Evolutionary conservation across 1,140 invertebrate genomes (phyloP), one percentile per base, ranked within the genome.

Genomic region (Mizuhopecten yessoensis): DNA sequence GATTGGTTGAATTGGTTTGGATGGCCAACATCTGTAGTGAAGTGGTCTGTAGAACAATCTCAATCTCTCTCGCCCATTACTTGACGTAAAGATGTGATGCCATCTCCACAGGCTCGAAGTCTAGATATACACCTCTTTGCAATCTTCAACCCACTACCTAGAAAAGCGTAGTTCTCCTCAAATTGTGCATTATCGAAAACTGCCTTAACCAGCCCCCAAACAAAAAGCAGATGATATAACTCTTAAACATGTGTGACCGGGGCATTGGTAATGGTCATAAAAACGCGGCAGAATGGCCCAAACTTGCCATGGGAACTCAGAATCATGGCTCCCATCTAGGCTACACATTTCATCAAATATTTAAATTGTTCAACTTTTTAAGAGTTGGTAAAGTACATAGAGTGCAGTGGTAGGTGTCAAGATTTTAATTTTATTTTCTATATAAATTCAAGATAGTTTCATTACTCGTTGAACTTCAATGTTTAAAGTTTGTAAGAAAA

Each of bases 221-320:
- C 57, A 75, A 75, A 75, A 75, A 75, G 57, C 57, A 75, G 57
- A 75, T 75, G 57, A 75, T 75, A 29, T 75, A 29, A 75, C 57
- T 75, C 57, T 75, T 29, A 75, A 75, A 75, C 57, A 75, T 75
- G n/a, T 75, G 57, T 75, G 57, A 75, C 57, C 57, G 57, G 57
- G 57, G 57, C 57, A 75, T 75, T n/a, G 0, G n/a, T 75, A 75
- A 75, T 75, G 57, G 57, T 75, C 57, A 75, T 75, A 75, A 75
- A 75, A 75, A 75, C 23, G 1, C 5, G 11, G 57, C 23, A 75
- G 29, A 75, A 75, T 75, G n/a, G 57, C 57, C 57, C 57, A 75
- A 75, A 29, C 57, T 75, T 75, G 57, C 57, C 57, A 75, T 75
- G 57, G 57, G 57, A 75, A 75, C 57, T 75, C 57, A 75, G n/a